A percentile compares a stretch with the other conserved stretches of the same genome.
These are phyloP conservation scores for Sesamia nonagrioides DNA, from an alignment of 1,140 invertebrate species.

Conservation along the genomic window DNA sequence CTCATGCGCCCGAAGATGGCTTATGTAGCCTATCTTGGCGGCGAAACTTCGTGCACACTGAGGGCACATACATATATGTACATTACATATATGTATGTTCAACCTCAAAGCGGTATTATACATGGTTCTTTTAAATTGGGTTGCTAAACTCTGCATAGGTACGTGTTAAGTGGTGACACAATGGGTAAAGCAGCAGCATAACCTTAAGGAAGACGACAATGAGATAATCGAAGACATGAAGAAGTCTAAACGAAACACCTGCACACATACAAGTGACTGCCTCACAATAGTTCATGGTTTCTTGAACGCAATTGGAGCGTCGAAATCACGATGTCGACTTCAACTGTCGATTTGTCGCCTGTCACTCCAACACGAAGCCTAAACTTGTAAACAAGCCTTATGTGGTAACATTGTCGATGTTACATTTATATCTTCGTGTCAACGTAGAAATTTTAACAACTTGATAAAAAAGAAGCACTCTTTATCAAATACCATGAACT, in stretches of 20 bases:
- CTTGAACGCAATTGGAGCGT: background rate
- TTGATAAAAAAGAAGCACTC: constrained; percentile 20
- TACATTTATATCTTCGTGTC: background rate
- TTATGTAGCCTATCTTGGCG: too few relatives aligned
- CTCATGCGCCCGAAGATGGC: too few relatives aligned
- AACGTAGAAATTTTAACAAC: background rate
- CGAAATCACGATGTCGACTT: background rate
- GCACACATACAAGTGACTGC: background rate
- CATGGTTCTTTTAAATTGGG: too few relatives aligned
- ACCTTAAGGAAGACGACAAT: too few relatives aligned
- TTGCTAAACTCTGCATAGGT: too few relatives aligned
- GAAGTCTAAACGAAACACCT: background rate
- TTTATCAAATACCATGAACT: too few relatives aligned
- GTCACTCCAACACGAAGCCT: background rate
- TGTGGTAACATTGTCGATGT: background rate
- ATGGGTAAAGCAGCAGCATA: too few relatives aligned
- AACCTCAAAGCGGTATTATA: too few relatives aligned
- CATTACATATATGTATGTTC: too few relatives aligned
- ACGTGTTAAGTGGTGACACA: too few relatives aligned
- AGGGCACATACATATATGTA: too few relatives aligned
- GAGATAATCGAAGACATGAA: background rate
- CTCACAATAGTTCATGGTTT: background rate
- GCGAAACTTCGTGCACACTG: too few relatives aligned
- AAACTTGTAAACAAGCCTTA: background rate
- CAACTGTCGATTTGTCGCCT: background rate